These are phyloP conservation scores for Zaprionus capensis DNA, from an alignment of 1,140 invertebrate species.

Conservation along the genomic window DNA sequence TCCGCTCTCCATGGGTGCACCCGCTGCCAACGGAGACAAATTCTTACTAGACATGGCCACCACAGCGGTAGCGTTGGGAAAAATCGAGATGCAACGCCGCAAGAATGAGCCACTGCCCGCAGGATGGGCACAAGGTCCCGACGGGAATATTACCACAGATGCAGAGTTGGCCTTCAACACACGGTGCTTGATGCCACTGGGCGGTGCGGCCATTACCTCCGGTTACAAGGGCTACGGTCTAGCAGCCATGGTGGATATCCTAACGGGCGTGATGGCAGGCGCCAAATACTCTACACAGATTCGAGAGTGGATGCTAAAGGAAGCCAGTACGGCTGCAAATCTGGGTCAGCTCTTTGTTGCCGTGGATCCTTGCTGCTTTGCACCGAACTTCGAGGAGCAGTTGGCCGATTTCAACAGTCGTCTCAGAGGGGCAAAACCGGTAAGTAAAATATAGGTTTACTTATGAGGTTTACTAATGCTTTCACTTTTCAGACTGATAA, in stretches of 20 bases:
- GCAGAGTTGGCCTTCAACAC: slow-evolving; percentile 87
- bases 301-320: slow-evolving; percentile 89
- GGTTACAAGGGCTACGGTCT: slow-evolving; percentile 97
- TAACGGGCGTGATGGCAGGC: slow-evolving; percentile 90
- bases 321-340: slow-evolving; percentile 87
- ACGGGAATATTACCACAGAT: slow-evolving; percentile 89
- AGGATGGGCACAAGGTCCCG: slow-evolving; percentile 92
- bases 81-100: slow-evolving; percentile 91
- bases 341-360: slow-evolving; percentile 96
- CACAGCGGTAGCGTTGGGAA: slow-evolving; percentile 88
- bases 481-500: slow-evolving; percentile 86
- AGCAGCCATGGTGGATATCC: slow-evolving; percentile 93
- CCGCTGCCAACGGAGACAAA: slow-evolving; percentile 86
- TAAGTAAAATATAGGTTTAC: slow-evolving; percentile 50
- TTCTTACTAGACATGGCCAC: slow-evolving; percentile 98
- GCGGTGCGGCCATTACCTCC: slow-evolving; percentile 90
- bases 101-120: slow-evolving; percentile 90
- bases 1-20: slow-evolving; percentile 93
- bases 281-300: slow-evolving; percentile 85
- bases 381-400: slow-evolving; percentile 90
- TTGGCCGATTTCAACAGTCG: slow-evolving; percentile 87
- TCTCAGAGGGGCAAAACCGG: slow-evolving; percentile 85
- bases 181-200: slow-evolving; percentile 91
- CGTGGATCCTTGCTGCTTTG: slow-evolving; percentile 93
- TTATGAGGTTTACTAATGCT: not conserved